phyloP scores from a whole-genome alignment of 2,797 vertebrate genomes.

The Alauda arvensis region DNA sequence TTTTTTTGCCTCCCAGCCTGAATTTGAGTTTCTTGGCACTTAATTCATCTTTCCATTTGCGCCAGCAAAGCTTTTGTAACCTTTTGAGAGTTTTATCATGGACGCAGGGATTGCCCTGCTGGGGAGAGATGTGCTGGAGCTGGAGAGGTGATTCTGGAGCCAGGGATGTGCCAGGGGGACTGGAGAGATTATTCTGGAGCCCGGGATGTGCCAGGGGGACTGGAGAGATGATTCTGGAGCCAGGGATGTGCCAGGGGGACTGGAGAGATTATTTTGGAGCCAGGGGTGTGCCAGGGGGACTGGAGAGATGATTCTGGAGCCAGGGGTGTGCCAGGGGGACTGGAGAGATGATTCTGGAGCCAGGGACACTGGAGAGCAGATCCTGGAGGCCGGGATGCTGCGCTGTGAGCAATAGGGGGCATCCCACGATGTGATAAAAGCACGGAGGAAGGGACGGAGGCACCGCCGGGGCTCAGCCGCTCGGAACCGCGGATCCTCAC shows the following conservation, averaged over 20 bases:
- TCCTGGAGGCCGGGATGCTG: background rate
- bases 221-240: background rate
- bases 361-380: background rate
- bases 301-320: rapidly evolving
- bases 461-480: rapidly evolving
- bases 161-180: rapidly evolving
- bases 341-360: background rate
- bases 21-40: background rate
- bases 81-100: rapidly evolving
- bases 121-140: background rate
- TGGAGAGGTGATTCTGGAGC: rapidly evolving
- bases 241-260: rapidly evolving
- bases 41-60: background rate
- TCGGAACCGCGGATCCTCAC: rapidly evolving
- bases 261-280: background rate
- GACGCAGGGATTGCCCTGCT: rapidly evolving
- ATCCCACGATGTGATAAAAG: background rate
- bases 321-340: rapidly evolving
- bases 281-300: rapidly evolving
- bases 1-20: rapidly evolving
- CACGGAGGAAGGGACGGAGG: background rate
- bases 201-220: background rate
- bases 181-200: background rate
- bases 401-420: constrained; percentile 17
- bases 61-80: background rate